phyloP scores from a whole-genome alignment of 2,113 vertebrate genomes.

The Microcebus ravelobensis region DNA sequence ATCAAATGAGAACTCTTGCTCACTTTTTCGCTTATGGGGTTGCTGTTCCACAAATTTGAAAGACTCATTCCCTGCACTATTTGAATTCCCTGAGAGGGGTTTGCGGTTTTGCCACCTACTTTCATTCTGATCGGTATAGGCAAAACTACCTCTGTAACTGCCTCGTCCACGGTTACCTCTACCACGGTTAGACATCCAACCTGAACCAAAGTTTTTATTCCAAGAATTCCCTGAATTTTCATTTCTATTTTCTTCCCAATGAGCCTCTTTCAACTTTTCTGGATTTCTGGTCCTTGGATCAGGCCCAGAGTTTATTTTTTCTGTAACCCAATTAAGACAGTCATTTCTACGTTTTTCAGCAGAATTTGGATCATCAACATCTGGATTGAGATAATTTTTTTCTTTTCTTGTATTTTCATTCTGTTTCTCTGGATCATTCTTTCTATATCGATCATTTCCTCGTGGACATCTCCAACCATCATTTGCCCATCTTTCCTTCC shows the following conservation, averaged over 20 bases:
- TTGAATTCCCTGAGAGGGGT: constrained; percentile 92
- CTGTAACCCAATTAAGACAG: constrained; percentile 94
- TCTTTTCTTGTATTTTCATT: constrained; percentile 87
- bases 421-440: constrained; percentile 86
- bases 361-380: constrained; percentile 81
- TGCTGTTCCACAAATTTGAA: constrained; percentile 93
- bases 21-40: constrained; percentile 88
- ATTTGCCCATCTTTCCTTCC: constrained; percentile 89
- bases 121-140: constrained; percentile 88
- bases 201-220: constrained; percentile 85
- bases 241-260: constrained; percentile 89
- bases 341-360: constrained; percentile 88
- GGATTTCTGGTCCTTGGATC: constrained; percentile 88
- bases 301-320: constrained; percentile 88
- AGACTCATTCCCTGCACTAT: constrained; percentile 91
- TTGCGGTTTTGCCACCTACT: constrained; percentile 92
- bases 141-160: constrained; percentile 83
- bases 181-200: constrained; percentile 87
- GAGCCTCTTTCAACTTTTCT: constrained; percentile 83
- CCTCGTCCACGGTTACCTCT: constrained; percentile 87
- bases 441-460: constrained; percentile 86
- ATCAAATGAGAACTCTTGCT: constrained; percentile 88
- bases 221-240: constrained; percentile 87
- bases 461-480: constrained; percentile 89
- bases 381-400: constrained; percentile 83